phyloP scores from a whole-genome alignment of 2,113 vertebrate species.

The Dermatemys mawii region DNA sequence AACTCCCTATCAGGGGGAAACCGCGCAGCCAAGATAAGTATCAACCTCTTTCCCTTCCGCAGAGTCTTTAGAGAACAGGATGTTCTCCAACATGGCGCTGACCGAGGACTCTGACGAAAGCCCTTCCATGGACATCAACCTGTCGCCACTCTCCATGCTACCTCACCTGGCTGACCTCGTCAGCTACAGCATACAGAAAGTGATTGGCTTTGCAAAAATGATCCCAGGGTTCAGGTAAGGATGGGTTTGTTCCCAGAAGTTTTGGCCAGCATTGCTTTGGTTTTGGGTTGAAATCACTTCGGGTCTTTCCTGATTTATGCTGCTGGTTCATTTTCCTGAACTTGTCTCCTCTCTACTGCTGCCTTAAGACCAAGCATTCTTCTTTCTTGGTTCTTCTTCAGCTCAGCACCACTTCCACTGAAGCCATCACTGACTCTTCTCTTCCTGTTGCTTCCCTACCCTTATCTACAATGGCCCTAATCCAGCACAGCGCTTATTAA shows the following conservation, averaged over 20 bases:
- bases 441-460: background rate
- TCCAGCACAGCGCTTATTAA: background rate
- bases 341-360: background rate
- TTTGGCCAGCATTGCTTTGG: rapidly evolving
- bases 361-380: background rate
- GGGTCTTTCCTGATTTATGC: rapidly evolving
- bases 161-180: conserved; percentile 96
- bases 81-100: conserved; percentile 84
- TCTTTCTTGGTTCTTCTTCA: background rate
- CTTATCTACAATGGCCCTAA: rapidly evolving
- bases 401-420: background rate
- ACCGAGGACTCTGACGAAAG: conserved; percentile 79
- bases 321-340: background rate
- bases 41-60: background rate
- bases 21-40: background rate
- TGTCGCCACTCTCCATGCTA: conserved; percentile 89
- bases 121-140: conserved; percentile 54
- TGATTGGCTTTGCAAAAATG: conserved; percentile 98
- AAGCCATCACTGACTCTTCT: background rate
- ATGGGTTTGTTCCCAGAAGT: background rate
- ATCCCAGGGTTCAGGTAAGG: conserved; percentile 96
- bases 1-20: background rate
- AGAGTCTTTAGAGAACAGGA: conserved; percentile 82
- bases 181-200: conserved; percentile 98
- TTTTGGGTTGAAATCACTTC: rapidly evolving